Evolutionary conservation across 2,113 vertebrate species (phyloP), one percentile per base, ranked within the genome.

Genomic region (Glaucomys volans): DNA sequence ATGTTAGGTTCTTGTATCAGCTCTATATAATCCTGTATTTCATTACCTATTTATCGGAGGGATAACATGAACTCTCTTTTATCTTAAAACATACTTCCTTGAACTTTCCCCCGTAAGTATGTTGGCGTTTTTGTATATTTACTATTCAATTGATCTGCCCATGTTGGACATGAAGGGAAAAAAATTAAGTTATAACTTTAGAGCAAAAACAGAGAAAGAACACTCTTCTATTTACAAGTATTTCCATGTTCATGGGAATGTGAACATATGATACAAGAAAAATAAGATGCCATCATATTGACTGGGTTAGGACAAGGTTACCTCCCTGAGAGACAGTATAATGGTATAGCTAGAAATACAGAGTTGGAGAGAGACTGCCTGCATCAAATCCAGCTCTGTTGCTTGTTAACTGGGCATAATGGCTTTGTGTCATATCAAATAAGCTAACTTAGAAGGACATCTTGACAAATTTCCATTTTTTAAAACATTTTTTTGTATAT

Each of bases 21-120:
- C 57, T 95, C 30, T 67, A 32, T 64, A 4, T 30, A 37, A 62
- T 52, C 13, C 26, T 84, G 54, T 86, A 91, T 91, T 97, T 95
- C 89, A 97, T 95, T 91, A 95, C 85, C 40, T 96, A 94, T 95
- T 97, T 94, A 95, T 93, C 92, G 93, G 74, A 74, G 28, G 62
- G 47, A 62, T 91, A 83, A 74, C 93, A 44, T 71, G 16, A 57
- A 18, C 28, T 90, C 30, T 24, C 79, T 94, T 95, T 97, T 83
- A 95, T 91, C 92, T 93, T 95, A 93, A 95, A 95, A 83, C 2
- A 47, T 77, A 13, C 47, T 64, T 22, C 77, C 74, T 93, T 90
- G 32, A 77, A 79, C 69, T 89, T 91, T 85, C 3, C 8, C 14
- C 62, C 50, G 75, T 69, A 11, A 37, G 14, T 86, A 80, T 24